These are phyloP conservation scores for Mormyrops attenuatus DNA, from an alignment of 2,797 vertebrate genomes.

Conservation along the genomic window DNA sequence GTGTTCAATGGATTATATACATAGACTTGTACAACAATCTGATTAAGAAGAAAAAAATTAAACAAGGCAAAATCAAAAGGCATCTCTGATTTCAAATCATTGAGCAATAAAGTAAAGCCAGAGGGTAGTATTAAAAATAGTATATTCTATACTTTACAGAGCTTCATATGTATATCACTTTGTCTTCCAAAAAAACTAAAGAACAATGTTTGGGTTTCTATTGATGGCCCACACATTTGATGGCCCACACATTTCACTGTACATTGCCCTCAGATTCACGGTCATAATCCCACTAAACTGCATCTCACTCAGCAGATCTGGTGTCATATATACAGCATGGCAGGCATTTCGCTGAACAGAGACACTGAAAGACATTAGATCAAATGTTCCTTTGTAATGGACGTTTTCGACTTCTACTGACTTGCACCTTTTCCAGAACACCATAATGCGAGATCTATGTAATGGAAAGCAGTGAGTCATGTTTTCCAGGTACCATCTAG, in stretches of 20 bases:
- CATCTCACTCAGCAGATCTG: not conserved
- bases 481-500: not conserved
- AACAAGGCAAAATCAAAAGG: constrained; percentile 27
- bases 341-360: not conserved
- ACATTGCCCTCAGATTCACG: not conserved
- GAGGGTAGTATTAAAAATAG: not conserved
- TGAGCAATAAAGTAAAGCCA: constrained; percentile 13
- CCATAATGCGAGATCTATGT: not conserved
- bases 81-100: constrained; percentile 23
- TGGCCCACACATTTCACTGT: not conserved
- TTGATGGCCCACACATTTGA: not conserved
- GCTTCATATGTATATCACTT: not conserved
- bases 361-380: not conserved
- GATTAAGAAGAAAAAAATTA: constrained; percentile 25
- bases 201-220: not conserved
- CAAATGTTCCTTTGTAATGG: not conserved
- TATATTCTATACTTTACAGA: constrained; percentile 4
- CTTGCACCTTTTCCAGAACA: not conserved
- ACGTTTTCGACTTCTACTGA: not conserved
- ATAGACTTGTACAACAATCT: constrained; percentile 32
- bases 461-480: not conserved
- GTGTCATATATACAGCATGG: not conserved
- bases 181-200: not conserved
- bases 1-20: constrained; percentile 27
- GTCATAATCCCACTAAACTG: not conserved